Evolutionary conservation across 2,113 vertebrate genomes (phyloP).

Genomic region (Nothocercus nigrocapillus): DNA sequence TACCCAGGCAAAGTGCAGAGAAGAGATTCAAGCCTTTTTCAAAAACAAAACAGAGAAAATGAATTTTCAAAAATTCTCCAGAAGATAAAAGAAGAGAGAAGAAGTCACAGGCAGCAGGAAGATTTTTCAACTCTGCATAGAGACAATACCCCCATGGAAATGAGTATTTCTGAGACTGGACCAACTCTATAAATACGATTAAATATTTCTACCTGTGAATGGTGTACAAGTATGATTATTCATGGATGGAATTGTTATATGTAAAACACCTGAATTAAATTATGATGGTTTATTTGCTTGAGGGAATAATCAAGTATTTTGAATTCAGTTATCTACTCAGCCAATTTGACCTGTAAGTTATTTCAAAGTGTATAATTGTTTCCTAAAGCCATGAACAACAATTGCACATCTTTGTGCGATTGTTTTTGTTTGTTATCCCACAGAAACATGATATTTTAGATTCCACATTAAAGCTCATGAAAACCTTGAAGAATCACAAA

Average conservation of each 20-base stretch:
- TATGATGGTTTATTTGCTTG: neutral
- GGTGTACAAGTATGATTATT: neutral
- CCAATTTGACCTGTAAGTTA: neutral
- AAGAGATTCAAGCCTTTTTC: neutral
- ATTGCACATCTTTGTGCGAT: rapidly evolving
- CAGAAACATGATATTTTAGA: neutral
- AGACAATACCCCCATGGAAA: rapidly evolving
- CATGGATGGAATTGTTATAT: neutral
- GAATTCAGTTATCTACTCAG: neutral
- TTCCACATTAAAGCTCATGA: neutral
- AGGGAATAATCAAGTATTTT: neutral
- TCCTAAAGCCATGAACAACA: neutral
- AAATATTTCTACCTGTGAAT: neutral
- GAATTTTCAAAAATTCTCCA: neutral
- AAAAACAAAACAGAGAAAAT: neutral
- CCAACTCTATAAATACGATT: neutral
- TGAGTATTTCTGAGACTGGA: neutral
- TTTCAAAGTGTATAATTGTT: neutral
- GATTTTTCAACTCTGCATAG: neutral
- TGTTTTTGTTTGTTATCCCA: neutral
- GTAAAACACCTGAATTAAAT: neutral
- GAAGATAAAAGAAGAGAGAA: neutral
- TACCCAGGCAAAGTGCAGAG: neutral
- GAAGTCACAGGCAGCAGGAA: neutral
- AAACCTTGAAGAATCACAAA: constrained; percentile 6